Conservation (phyloP, 2,113 vertebrate species). For the Geothlypis trichas region DNA sequence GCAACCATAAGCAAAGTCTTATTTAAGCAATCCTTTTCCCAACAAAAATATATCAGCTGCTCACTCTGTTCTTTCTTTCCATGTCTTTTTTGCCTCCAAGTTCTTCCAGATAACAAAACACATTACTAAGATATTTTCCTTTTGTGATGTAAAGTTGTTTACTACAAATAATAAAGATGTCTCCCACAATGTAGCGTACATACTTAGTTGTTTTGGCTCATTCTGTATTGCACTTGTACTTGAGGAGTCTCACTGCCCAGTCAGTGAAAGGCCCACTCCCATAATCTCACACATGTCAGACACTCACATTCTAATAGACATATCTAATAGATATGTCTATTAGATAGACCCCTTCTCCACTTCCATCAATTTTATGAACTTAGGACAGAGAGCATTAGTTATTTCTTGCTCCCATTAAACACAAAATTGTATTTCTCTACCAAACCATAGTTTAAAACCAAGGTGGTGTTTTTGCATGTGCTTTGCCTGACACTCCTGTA, state of each 20-base stretch:
- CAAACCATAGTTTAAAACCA: background rate
- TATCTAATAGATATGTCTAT: background rate
- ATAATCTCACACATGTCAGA: background rate
- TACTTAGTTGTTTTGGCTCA: background rate
- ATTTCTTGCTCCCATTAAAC: background rate
- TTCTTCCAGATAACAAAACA: background rate
- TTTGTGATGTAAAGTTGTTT: background rate
- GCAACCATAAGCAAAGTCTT: background rate
- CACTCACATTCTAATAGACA: background rate
- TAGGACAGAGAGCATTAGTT: background rate
- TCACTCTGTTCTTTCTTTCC: background rate
- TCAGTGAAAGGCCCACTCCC: background rate
- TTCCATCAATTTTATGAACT: background rate
- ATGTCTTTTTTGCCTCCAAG: background rate
- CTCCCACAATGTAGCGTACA: background rate
- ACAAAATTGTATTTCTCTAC: background rate
- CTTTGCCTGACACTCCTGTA: background rate
- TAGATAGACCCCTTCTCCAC: background rate
- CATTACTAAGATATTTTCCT: background rate
- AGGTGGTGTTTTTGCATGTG: background rate
- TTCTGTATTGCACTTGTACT: background rate
- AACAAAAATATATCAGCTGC: background rate
- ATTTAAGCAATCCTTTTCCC: slow-evolving; percentile 6
- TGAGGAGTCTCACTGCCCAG: background rate
- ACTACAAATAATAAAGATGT: background rate